phyloP scores from a whole-genome alignment of 2,113 vertebrate species.

The Pithys albifrons region DNA sequence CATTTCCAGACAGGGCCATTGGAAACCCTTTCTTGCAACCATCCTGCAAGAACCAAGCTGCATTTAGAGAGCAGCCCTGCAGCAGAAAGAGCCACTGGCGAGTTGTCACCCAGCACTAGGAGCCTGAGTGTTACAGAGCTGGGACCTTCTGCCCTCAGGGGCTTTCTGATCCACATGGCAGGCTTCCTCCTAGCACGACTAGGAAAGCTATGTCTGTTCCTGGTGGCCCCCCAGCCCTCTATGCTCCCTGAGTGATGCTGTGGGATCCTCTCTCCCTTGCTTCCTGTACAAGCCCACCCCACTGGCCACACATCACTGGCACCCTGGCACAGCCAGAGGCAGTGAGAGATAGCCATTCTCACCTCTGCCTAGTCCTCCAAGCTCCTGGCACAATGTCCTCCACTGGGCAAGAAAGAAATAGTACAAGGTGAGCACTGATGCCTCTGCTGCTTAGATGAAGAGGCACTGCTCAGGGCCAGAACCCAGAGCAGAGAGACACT shows the following conservation, averaged over 20 bases:
- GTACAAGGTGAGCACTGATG: not conserved
- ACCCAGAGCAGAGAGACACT: not conserved
- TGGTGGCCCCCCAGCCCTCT: not conserved
- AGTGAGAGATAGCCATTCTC: not conserved
- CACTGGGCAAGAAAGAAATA: not conserved
- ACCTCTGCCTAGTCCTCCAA: not conserved
- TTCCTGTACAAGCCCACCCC: not conserved
- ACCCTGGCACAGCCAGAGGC: not conserved
- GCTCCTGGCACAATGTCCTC: not conserved
- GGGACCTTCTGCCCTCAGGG: not conserved
- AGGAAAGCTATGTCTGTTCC: not conserved
- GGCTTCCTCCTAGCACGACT: not conserved
- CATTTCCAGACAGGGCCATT: fast-evolving
- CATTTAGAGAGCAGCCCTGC: fast-evolving
- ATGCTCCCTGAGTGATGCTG: fast-evolving
- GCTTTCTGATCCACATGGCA: not conserved
- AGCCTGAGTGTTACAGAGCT: not conserved
- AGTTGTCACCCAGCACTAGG: not conserved
- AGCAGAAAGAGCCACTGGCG: not conserved
- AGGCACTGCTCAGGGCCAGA: no score
- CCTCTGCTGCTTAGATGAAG: not conserved
- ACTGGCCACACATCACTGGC: not conserved
- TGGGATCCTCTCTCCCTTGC: not conserved
- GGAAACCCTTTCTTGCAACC: not conserved
- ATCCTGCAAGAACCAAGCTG: not conserved